Conservation (phyloP, 64 coral and sea anemone species). For the Anthopleura sola region DNA sequence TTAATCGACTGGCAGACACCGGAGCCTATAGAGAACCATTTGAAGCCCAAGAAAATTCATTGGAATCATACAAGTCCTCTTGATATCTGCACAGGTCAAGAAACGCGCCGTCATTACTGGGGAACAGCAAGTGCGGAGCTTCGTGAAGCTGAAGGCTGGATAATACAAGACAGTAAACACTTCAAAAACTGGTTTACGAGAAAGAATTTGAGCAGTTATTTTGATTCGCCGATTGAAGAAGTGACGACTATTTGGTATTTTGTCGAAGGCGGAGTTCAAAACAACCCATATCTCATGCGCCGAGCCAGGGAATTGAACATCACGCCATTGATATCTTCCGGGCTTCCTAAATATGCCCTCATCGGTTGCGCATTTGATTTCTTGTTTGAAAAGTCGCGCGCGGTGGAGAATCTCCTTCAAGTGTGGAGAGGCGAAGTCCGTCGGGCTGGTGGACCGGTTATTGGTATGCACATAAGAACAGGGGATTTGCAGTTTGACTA, state of each 20-base stretch:
- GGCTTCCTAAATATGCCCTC: slow-evolving; percentile 52
- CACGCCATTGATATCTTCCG: slow-evolving; percentile 42
- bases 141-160: slow-evolving; percentile 45
- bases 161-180: slow-evolving; percentile 47
- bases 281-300: slow-evolving; percentile 60
- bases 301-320: slow-evolving; percentile 51
- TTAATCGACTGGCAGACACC: slow-evolving; percentile 58
- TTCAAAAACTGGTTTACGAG: slow-evolving; percentile 61
- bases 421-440: slow-evolving; percentile 33
- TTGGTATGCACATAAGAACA: slow-evolving; percentile 79
- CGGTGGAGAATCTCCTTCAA: slow-evolving; percentile 28
- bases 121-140: slow-evolving; percentile 45
- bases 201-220: slow-evolving; percentile 66
- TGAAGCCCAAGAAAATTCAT: slow-evolving; percentile 35
- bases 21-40: slow-evolving; percentile 59
- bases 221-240: slow-evolving; percentile 59
- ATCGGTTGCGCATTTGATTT: slow-evolving; percentile 88
- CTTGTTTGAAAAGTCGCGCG: slow-evolving; percentile 56
- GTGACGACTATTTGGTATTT: slow-evolving; percentile 87
- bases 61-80: slow-evolving; percentile 44
- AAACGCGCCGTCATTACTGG: slow-evolving; percentile 50
- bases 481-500: slow-evolving; percentile 86
- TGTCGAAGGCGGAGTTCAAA: slow-evolving; percentile 63
- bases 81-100: slow-evolving; percentile 40
- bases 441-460: slow-evolving; percentile 28